phyloP scores from a whole-genome alignment of 2,888 invertebrate species.

The Drosophila monieri region DNA sequence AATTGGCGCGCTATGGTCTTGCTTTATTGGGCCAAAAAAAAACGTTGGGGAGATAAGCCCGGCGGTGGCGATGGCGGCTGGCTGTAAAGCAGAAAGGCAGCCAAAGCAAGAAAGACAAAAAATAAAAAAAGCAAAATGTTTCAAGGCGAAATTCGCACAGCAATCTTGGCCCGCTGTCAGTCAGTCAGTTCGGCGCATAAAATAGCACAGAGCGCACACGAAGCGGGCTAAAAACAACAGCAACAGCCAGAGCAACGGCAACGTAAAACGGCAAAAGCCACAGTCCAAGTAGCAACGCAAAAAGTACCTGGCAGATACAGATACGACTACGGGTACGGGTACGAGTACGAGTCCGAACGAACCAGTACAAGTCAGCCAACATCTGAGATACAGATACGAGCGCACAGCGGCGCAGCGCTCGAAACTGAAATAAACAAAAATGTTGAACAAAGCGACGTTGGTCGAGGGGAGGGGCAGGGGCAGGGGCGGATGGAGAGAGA shows the following conservation, averaged over 20 bases:
- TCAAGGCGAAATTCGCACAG: constrained; percentile 79
- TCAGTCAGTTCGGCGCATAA: constrained; percentile 70
- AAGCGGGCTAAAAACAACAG: constrained; percentile 65
- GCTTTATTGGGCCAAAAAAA: constrained; percentile 56
- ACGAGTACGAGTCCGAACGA: constrained; percentile 54
- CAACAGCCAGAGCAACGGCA: constrained; percentile 48
- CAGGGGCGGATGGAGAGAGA: constrained; percentile 6
- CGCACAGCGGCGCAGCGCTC: constrained; percentile 45
- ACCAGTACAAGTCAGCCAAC: constrained; percentile 46
- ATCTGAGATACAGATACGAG: constrained; percentile 57
- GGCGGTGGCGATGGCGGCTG: constrained; percentile 15
- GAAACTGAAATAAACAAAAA: constrained; percentile 78
- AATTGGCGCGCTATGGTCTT: constrained; percentile 70
- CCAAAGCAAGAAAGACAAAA: constrained; percentile 3
- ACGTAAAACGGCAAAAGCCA: constrained; percentile 58
- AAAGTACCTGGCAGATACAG: constrained; percentile 77
- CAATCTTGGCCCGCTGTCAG: constrained; percentile 55
- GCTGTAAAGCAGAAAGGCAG: constrained; percentile 27
- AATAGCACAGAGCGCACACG: constrained; percentile 76
- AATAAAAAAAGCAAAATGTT: constrained; percentile 70
- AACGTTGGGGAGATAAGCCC: constrained; percentile 59
- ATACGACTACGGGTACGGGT: constrained; percentile 17
- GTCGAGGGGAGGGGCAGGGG: not conserved
- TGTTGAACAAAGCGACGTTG: constrained; percentile 70
- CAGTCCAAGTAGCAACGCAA: constrained; percentile 41